Evolutionary conservation across 2,888 invertebrate species (phyloP).

Genomic region (Hecatera dysodea): DNA sequence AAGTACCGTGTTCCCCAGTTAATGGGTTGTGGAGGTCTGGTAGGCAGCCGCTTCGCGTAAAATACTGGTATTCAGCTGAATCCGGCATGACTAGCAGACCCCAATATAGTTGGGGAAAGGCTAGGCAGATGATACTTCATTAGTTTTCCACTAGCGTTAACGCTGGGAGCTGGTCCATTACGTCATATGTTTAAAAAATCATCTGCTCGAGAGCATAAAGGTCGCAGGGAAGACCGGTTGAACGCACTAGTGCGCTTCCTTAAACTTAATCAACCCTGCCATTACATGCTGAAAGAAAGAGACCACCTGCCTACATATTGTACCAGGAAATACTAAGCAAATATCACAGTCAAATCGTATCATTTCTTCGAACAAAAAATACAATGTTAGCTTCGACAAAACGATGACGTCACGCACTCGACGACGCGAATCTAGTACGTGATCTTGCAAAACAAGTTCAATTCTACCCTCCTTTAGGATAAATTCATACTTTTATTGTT

Average conservation of each 20-base stretch:
- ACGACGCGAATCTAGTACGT: slow-evolving; percentile 18
- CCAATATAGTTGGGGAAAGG: too few species aligned
- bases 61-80: too few species aligned
- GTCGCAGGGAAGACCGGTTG: neutral
- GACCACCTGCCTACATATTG: neutral
- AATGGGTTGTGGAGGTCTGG: too few species aligned
- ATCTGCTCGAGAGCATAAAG: too few species aligned
- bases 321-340: neutral
- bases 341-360: neutral
- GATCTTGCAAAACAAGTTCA: slow-evolving; percentile 55
- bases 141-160: too few species aligned
- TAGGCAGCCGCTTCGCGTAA: too few species aligned
- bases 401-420: slow-evolving; percentile 30
- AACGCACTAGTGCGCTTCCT: slow-evolving; percentile 4
- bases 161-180: too few species aligned
- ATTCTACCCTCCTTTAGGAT: slow-evolving; percentile 21
- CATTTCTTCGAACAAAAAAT: slow-evolving; percentile 6
- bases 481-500: slow-evolving; percentile 41
- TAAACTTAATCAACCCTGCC: slow-evolving; percentile 31
- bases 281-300: slow-evolving; percentile 6
- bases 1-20: too few species aligned
- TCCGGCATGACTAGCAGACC: too few species aligned
- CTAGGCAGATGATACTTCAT: too few species aligned
- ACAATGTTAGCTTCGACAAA: slow-evolving; percentile 2
- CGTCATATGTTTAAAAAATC: too few species aligned